Evolutionary conservation across 2,888 invertebrate species (phyloP).

Genomic region (Acrobasis suavella): DNA sequence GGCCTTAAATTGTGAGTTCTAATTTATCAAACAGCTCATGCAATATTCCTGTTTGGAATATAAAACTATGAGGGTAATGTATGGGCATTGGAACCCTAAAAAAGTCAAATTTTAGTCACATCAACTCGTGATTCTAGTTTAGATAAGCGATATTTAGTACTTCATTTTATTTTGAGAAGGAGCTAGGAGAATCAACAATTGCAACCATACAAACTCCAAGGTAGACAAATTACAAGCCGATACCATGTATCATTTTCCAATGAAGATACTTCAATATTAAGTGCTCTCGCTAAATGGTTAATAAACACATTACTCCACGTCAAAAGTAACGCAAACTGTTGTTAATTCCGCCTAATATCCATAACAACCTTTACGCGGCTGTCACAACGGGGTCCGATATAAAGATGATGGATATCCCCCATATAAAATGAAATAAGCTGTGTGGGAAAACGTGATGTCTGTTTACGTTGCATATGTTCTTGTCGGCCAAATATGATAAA

Average conservation of each 20-base stretch:
- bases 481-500: neutral
- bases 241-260: slow-evolving; percentile 28
- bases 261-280: slow-evolving; percentile 36
- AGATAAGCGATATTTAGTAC: too few relatives aligned
- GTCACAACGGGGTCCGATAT: slow-evolving; percentile 70
- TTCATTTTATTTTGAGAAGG: too few relatives aligned
- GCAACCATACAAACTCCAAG: neutral
- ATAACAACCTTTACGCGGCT: slow-evolving; percentile 69
- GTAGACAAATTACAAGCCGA: neutral
- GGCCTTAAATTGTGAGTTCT: too few relatives aligned
- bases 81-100: too few relatives aligned
- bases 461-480: slow-evolving; percentile 23
- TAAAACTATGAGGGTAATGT: too few relatives aligned
- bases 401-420: slow-evolving; percentile 75
- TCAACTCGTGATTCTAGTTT: too few relatives aligned
- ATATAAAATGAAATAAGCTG: slow-evolving; percentile 63
- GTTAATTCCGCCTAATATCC: slow-evolving; percentile 78
- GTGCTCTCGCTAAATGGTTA: slow-evolving; percentile 53
- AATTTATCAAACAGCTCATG: too few relatives aligned
- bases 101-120: too few relatives aligned
- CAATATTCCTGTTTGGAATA: too few relatives aligned
- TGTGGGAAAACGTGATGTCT: slow-evolving; percentile 30
- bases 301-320: slow-evolving; percentile 63
- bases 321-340: slow-evolving; percentile 74
- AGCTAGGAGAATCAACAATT: neutral